A percentile compares a stretch with the other conserved stretches of the same genome.
phyloP scores from a whole-genome alignment of 2,888 invertebrate species.

The Ophonus ardosiacus region DNA sequence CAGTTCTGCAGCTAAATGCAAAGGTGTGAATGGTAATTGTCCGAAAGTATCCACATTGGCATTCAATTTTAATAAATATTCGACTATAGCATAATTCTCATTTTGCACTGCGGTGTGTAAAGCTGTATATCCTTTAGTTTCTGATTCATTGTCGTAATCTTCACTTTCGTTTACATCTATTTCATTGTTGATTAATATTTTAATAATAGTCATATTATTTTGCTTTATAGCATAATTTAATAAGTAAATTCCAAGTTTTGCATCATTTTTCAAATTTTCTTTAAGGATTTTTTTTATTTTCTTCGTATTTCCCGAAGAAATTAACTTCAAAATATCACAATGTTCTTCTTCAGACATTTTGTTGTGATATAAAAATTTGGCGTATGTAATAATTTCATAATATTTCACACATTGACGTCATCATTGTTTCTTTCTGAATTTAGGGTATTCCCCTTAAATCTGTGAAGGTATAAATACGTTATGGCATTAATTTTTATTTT shows the following conservation, averaged over 20 bases:
- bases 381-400: too few relatives aligned
- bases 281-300: not conserved
- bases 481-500: too few relatives aligned
- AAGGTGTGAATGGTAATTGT: not conserved
- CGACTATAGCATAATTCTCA: not conserved
- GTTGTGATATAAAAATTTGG: not conserved
- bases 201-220: not conserved
- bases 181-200: not conserved
- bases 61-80: not conserved
- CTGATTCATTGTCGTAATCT: not conserved
- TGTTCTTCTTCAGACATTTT: not conserved
- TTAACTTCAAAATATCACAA: not conserved
- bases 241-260: not conserved
- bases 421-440: not conserved
- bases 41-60: not conserved
- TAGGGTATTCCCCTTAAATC: too few relatives aligned
- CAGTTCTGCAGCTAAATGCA: slow-evolving; percentile 6
- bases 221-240: not conserved
- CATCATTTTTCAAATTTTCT: not conserved
- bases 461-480: too few relatives aligned
- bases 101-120: not conserved
- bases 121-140: not conserved
- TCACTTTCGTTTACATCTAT: not conserved
- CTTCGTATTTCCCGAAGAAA: not conserved
- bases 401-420: not conserved